Conservation (phyloP, 2,888 invertebrate genomes). For the Brachyptera putata region DNA sequence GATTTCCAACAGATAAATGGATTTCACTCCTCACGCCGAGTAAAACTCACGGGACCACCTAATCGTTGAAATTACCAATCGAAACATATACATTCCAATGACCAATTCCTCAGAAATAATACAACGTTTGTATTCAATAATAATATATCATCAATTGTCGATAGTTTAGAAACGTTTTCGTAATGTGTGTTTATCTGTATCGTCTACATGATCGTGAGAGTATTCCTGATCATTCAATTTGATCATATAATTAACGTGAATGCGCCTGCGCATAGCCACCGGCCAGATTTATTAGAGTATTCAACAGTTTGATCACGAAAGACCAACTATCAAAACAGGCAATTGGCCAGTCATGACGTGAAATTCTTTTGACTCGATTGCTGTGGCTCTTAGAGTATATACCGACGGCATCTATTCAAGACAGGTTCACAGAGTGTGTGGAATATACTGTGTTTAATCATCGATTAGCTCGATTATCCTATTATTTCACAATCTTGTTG, state of each 20-base stretch:
- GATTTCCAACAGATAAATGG: no score
- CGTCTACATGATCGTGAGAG: conserved; percentile 3
- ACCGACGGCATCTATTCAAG: no score
- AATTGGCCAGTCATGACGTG: not conserved
- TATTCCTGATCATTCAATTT: conserved; percentile 5
- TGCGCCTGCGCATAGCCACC: not conserved
- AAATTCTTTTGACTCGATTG: not conserved
- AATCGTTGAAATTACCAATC: not conserved
- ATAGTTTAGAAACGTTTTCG: conserved; percentile 17
- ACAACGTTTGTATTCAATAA: conserved; percentile 5
- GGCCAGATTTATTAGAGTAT: conserved; percentile 5
- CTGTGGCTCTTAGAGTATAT: no score
- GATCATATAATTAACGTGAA: not conserved
- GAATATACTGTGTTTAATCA: not conserved
- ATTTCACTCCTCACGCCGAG: no score
- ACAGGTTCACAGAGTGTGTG: not conserved
- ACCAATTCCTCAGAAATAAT: conserved; percentile 2
- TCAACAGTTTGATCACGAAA: conserved; percentile 2
- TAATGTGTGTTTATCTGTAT: not conserved
- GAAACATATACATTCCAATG: not conserved
- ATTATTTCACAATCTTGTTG: no score
- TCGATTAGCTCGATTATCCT: not conserved
- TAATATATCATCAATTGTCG: conserved; percentile 4
- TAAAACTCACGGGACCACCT: conserved; percentile 12
- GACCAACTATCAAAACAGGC: not conserved